These are phyloP conservation scores for Lasioglossum vierecki DNA, from an alignment of 2,888 invertebrate genomes.

Conservation along the genomic window DNA sequence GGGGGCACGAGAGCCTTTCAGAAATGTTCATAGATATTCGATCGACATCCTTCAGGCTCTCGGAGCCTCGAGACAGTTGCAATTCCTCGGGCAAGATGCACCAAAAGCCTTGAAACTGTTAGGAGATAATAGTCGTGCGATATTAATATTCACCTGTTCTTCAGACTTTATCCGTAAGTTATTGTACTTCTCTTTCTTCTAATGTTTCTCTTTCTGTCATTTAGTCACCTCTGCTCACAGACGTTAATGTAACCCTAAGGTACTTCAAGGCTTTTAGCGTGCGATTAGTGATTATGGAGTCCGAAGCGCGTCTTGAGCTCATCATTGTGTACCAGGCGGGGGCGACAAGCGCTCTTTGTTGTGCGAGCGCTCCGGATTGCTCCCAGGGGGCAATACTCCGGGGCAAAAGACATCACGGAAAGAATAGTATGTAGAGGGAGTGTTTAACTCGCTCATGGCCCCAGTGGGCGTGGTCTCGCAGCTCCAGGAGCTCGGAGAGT, in stretches of 20 bases:
- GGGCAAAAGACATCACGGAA: not conserved
- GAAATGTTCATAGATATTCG: too few relatives aligned
- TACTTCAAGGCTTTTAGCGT: slow-evolving; percentile 5
- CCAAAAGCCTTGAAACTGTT: slow-evolving; percentile 14
- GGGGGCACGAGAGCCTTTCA: not conserved
- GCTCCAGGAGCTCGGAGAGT: not conserved
- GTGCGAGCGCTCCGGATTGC: not conserved
- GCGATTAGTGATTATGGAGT: not conserved
- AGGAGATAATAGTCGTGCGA: slow-evolving; percentile 5
- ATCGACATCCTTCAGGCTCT: not conserved
- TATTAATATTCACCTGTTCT: slow-evolving; percentile 1
- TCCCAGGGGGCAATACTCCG: not conserved
- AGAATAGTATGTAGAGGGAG: not conserved
- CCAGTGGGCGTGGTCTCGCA: slow-evolving; percentile 1
- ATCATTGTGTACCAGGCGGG: not conserved
- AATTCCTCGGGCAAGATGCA: not conserved
- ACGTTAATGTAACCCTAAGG: not conserved
- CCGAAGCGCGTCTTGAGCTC: not conserved
- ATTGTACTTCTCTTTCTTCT: slow-evolving; percentile 1
- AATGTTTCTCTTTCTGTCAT: slow-evolving; percentile 2
- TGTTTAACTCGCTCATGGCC: not conserved
- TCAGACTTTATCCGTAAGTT: slow-evolving; percentile 7
- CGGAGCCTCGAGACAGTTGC: not conserved
- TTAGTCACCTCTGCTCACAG: slow-evolving; percentile 8
- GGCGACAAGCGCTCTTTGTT: not conserved